Evolutionary conservation across 2,113 vertebrate species (phyloP), one percentile per base, ranked within the genome.

Genomic region (Pipa parva): DNA sequence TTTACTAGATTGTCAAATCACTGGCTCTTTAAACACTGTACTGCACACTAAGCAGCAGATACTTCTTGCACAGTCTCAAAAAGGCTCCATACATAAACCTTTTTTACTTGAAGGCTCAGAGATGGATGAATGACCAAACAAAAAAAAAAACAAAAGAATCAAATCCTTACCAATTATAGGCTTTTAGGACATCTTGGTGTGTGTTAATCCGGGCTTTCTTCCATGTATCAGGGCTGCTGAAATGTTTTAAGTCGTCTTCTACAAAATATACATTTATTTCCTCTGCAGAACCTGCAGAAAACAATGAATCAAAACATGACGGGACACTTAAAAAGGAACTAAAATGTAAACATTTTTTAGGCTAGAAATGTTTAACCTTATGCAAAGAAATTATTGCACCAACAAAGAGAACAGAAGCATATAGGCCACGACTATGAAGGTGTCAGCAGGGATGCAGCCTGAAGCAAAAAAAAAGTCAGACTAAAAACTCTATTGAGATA

Each of bases 181-280:
- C 37, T 31, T 71, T 72, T 48, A 77, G 82, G 21, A 81, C 66
- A 42, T 90, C 87, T 61, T 81, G 79, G 73, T 89, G 92, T 0
- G 93, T 97, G 68, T 64, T 77, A 46, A 78, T 75, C 26, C 89
- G 75, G 21, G 92, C 93, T 46, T 81, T 79, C 3, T 86, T 84
- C 95, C 95, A 99, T 0, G 78, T 85, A 6, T 82, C 73, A 2
- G 97, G 95, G 1, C 85, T 76, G 1, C 64, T 46, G 15, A 95
- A 98, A 37, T 76, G 83, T 58, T 81, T 85, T 36, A 95, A 63
- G 0, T 89, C 79, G 2, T 89, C 87, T 59, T 84, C 80, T 28
- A 84, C 86, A 76, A 87, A 95, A 78, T 95, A 99, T 2, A 98
- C 91, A 21, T 82, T 83, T 70, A 98, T 84, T 72, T 96, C 85